Evolutionary conservation across 2,113 vertebrate genomes (phyloP), one percentile per base, ranked within the genome.

Genomic region (Tachycineta bicolor): DNA sequence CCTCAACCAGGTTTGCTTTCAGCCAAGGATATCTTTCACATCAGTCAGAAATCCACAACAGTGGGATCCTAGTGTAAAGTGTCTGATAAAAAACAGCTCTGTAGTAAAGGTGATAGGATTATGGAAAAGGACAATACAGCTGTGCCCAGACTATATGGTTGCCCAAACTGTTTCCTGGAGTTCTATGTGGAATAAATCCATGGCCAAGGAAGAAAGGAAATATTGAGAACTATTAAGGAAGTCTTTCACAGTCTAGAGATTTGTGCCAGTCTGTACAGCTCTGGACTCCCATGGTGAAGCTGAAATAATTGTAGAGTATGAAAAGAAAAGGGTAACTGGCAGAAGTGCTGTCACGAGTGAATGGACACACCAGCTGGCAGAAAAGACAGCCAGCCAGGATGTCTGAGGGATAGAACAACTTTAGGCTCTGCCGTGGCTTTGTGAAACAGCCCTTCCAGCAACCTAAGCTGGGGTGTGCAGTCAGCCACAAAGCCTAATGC

Each of bases 371-470:
- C 26, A 46, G 25, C 62, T 70, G 49, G 84, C 62, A 25, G 65
- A 25, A 76, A 33, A 65, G 78, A 55, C 74, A 93, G 49, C 1
- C 18, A 28, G 74, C 84, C 82, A 79, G 90, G 37, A n/a, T 19
- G 37, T 90, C 65, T 87, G 78, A 71, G 37, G 78, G 63, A 49
- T 10, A 39, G 55, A 59, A 68, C 4, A 9, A 62, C 85, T 76
- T 83, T 3, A 52, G 71, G 50, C 75, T 87, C 55, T 37, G 28
- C 82, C 88, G 88, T 80, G 90, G 95, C 82, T 96, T 91, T 79
- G 41, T 89, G 82, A 84, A 93, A 69, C 58, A 87, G 23, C 67
- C 23, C 70, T 95, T 92, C 92, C 90, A 88, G 92, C 85, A 91
- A 43, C 29, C 33, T 43, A 59, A 76, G 71, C 79, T 65, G 89